These are phyloP conservation scores for Kryptolebias ocellatus DNA, from an alignment of 2,797 vertebrate genomes.

Conservation along the genomic window DNA sequence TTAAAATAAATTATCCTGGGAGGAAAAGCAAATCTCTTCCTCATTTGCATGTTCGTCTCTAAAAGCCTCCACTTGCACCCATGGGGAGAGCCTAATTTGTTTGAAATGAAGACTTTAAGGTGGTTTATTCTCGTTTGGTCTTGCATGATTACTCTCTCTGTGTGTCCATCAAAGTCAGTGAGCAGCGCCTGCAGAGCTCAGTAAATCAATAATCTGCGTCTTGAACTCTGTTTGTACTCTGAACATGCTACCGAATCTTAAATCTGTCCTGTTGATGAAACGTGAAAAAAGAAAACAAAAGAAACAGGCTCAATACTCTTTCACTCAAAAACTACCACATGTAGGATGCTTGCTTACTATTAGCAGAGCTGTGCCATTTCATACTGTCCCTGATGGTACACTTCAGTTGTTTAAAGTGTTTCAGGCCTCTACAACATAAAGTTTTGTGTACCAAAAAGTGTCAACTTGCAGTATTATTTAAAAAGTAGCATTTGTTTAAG, in stretches of 20 bases:
- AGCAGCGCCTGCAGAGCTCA: conserved; percentile 38
- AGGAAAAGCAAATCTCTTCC: conserved; percentile 5
- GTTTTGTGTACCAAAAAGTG: no score
- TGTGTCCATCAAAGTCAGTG: conserved; percentile 23
- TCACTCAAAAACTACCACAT: conserved; percentile 19
- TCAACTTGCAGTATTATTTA: no score
- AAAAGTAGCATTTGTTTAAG: no score
- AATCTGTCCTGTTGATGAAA: conserved; percentile 33
- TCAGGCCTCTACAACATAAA: no score
- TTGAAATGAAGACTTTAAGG: conserved; percentile 38
- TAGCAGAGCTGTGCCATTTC: no score
- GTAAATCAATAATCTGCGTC: conserved; percentile 39
- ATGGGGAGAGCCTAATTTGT: conserved; percentile 19
- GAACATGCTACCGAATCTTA: conserved; percentile 32
- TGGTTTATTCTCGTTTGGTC: conserved; percentile 41
- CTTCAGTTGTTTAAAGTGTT: no score
- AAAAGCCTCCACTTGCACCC: conserved; percentile 15
- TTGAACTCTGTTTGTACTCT: conserved; percentile 30
- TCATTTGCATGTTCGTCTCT: conserved; percentile 6
- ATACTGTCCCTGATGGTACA: no score
- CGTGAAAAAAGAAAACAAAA: conserved; percentile 17
- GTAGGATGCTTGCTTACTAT: conserved; percentile 11
- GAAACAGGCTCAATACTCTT: conserved; percentile 17
- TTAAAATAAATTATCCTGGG: conserved; percentile 9
- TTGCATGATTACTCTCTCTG: conserved; percentile 34